Percentiles rank a stretch among this genome's conserved stretches.
These are phyloP conservation scores for Drosophila meridiana DNA, from an alignment of 2,888 invertebrate species.

Conservation along the genomic window DNA sequence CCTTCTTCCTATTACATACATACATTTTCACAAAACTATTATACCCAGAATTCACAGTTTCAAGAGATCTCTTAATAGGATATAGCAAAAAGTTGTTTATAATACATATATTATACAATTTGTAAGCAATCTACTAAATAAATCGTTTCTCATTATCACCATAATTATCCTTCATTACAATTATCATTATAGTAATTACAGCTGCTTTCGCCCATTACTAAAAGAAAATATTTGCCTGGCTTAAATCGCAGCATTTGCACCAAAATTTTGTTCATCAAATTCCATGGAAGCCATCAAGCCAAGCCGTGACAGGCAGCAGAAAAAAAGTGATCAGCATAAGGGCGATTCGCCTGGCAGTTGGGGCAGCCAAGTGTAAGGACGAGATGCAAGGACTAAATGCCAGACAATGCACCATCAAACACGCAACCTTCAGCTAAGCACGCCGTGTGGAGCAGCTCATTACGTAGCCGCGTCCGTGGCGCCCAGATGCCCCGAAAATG, in stretches of 20 bases:
- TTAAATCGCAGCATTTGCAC: slow-evolving; percentile 23
- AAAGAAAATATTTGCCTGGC: background rate
- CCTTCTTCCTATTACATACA: no score
- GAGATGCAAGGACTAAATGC: slow-evolving; percentile 27
- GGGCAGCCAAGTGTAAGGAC: slow-evolving; percentile 20
- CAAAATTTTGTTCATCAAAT: slow-evolving; percentile 13
- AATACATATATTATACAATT: no score
- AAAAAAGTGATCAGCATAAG: slow-evolving; percentile 49
- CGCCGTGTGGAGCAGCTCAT: slow-evolving; percentile 38
- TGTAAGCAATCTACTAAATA: background rate
- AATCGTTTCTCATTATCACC: background rate
- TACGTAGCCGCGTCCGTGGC: slow-evolving; percentile 38
- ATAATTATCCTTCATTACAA: background rate
- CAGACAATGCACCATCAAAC: slow-evolving; percentile 50
- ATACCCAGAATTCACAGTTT: no score
- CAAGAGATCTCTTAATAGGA: no score
- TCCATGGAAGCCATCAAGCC: slow-evolving; percentile 32
- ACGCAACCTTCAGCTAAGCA: slow-evolving; percentile 38
- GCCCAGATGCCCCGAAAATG: slow-evolving; percentile 43
- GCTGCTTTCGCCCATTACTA: background rate
- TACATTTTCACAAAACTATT: no score
- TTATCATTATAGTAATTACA: background rate
- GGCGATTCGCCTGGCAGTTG: background rate
- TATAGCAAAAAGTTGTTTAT: no score
- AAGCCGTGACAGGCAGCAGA: slow-evolving; percentile 17